These are phyloP conservation scores for Labeo calbasu DNA, from an alignment of 2,797 vertebrate species.

Conservation along the genomic window DNA sequence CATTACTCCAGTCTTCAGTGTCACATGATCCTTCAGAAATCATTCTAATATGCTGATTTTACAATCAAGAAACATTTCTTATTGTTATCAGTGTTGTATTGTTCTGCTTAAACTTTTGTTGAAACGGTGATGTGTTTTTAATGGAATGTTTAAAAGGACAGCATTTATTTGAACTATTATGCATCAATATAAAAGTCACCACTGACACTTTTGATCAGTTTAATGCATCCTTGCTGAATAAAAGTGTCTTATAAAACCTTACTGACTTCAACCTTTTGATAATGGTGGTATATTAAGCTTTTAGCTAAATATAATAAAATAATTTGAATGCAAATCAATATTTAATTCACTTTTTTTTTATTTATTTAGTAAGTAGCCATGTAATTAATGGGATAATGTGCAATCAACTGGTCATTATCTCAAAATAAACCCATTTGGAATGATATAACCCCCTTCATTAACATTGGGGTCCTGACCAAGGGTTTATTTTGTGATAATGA, in stretches of 20 bases:
- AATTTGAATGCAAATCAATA: background rate
- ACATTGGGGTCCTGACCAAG: background rate
- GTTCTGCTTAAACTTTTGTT: no score
- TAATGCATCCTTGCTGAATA: background rate
- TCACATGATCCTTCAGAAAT: background rate
- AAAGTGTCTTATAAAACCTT: background rate
- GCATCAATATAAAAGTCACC: background rate
- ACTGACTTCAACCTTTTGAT: background rate
- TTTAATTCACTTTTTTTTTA: background rate
- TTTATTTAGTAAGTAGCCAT: slow-evolving; percentile 7
- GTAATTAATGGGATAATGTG: background rate
- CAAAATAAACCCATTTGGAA: slow-evolving; percentile 25
- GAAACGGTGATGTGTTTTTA: no score
- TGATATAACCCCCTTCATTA: background rate
- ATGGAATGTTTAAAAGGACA: background rate
- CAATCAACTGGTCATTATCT: slow-evolving; percentile 8
- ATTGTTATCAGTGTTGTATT: background rate
- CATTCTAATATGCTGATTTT: background rate
- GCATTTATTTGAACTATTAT: background rate
- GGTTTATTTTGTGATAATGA: slow-evolving; percentile 15
- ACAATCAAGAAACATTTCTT: background rate
- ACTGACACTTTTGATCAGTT: background rate
- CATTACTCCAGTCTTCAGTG: background rate
- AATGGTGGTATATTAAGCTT: background rate
- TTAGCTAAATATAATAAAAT: background rate